Conservation (phyloP, 2,797 vertebrate species). For the Eulemur mongoz region DNA sequence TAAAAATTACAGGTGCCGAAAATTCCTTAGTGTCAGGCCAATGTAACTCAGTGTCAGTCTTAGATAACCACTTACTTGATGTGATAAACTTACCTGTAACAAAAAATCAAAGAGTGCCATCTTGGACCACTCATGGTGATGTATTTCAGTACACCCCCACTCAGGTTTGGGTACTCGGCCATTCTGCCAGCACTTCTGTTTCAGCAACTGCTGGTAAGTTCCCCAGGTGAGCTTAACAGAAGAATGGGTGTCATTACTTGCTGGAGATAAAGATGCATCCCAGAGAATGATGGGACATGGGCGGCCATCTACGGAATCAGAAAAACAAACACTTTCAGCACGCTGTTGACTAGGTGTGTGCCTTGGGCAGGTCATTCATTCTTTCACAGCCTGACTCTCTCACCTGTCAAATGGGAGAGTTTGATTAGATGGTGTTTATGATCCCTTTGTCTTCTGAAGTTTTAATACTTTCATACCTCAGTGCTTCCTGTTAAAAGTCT, state of each 20-base stretch:
- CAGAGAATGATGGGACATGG: slow-evolving; percentile 91
- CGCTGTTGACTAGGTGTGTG: fast-evolving
- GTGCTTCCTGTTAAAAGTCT: background rate
- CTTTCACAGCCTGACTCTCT: background rate
- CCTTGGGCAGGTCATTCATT: background rate
- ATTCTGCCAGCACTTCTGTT: slow-evolving; percentile 93
- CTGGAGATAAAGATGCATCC: slow-evolving; percentile 90
- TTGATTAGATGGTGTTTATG: background rate
- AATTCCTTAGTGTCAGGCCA: background rate
- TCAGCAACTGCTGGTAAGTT: slow-evolving; percentile 91
- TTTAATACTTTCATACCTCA: background rate
- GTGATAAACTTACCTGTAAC: slow-evolving; percentile 90
- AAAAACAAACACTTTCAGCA: slow-evolving; percentile 59
- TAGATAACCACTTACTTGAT: background rate
- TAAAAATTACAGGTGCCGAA: background rate
- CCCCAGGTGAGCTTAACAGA: slow-evolving; percentile 92
- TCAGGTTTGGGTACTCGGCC: slow-evolving; percentile 90
- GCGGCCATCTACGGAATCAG: slow-evolving; percentile 86
- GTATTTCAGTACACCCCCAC: slow-evolving; percentile 91
- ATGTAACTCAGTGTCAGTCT: background rate
- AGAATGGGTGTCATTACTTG: slow-evolving; percentile 86
- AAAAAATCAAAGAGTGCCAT: slow-evolving; percentile 97
- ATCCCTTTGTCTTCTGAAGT: background rate
- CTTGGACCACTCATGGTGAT: slow-evolving; percentile 96
- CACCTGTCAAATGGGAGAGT: background rate